Evolutionary conservation across 2,113 vertebrate species (phyloP), one percentile per base, ranked within the genome.

Genomic region (Pipa parva): DNA sequence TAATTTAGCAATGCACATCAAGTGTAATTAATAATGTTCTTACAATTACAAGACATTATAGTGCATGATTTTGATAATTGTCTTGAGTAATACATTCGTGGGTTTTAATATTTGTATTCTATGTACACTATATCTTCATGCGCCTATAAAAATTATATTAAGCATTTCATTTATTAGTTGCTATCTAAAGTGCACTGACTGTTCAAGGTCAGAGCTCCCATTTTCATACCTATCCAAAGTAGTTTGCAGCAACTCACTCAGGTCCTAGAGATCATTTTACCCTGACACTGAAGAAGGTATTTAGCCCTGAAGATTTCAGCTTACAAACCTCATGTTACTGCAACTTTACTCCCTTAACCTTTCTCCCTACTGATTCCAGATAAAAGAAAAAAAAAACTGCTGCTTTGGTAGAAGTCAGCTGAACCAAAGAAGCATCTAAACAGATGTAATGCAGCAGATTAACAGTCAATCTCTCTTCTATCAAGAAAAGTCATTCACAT

Each of bases 241-340:
- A 1, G 25, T 46, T 55, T 22, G n/a, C 63, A 64, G 51, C 17
- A 61, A 56, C 46, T 7, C 8, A n/a, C 25, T 8, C 46, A n/a
- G 24, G 10, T 49, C 50, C 55, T 54, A 50, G 25, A 26, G 31
- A 2, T 48, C 13, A 48, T 59, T 59, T 37, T 7, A 28, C 57
- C 29, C 33, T 21, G 57, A 69, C 42, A 59, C 48, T 59, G 45
- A 50, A 59, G 64, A 58, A 67, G 55, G 22, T 55, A 37, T 36
- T 50, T 25, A 59, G 22, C 24, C 31, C 46, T 29, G 54, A 33
- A 69, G 57, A 39, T 51, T 69, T 69, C 57, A 52, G 46, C 24
- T 36, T 15, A 13, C n/a, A 20, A 27, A 26, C 45, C 56, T 60
- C 22, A 28, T 26, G 25, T 69, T 39, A 52, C 31, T 22, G 9